phyloP scores from a whole-genome alignment of 2,797 vertebrate species.

The Hippocampus kuda region DNA sequence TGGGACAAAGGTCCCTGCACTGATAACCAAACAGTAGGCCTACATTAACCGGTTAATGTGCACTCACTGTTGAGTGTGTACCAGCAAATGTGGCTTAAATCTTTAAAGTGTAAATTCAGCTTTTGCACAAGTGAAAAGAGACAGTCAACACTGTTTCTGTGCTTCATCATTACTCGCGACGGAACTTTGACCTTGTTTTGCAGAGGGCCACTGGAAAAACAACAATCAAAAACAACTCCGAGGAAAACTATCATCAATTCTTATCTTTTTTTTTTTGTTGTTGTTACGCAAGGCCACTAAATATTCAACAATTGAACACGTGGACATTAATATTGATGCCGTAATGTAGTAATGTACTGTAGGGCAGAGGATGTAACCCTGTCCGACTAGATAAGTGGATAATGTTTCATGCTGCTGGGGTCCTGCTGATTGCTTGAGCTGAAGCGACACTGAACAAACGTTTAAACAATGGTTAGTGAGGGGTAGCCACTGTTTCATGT shows the following conservation, averaged over 20 bases:
- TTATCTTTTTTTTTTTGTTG: not conserved
- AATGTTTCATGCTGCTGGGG: conserved; percentile 3
- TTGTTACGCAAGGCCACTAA: not conserved
- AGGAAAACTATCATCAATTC: conserved; percentile 10
- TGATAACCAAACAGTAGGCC: conserved; percentile 33
- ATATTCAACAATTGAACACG: not conserved
- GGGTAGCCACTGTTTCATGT: conserved; percentile 28
- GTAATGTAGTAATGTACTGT: not conserved
- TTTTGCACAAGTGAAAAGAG: not conserved
- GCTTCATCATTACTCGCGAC: conserved; percentile 38
- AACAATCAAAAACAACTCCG: conserved; percentile 1
- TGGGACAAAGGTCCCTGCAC: conserved; percentile 5
- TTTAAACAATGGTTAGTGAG: conserved; percentile 49
- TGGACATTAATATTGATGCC: not conserved
- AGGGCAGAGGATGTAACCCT: conserved; percentile 25
- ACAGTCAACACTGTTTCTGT: not conserved
- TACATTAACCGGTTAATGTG: conserved; percentile 12
- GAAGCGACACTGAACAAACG: conserved; percentile 40
- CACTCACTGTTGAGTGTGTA: conserved; percentile 8
- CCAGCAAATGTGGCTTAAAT: not conserved
- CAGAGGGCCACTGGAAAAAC: conserved; percentile 10
- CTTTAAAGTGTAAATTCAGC: not conserved
- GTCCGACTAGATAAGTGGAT: conserved; percentile 19
- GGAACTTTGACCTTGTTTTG: conserved; percentile 40
- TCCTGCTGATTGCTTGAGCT: conserved; percentile 23